Evolutionary conservation across 2,113 vertebrate genomes (phyloP), one percentile per base, ranked within the genome.

Genomic region (Monopterus albus): DNA sequence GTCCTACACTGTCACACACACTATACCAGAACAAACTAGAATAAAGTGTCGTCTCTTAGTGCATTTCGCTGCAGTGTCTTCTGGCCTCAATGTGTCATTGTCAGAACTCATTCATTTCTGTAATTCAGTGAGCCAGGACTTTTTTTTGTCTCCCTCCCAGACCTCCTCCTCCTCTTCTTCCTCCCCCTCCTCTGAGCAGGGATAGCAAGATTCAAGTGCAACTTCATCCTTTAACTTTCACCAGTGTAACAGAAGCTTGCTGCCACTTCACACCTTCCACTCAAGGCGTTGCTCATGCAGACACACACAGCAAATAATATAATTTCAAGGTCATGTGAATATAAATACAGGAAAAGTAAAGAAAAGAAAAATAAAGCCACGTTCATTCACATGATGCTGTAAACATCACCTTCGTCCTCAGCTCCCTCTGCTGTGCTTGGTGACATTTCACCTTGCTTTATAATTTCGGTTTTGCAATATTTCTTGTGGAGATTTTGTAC

Each of bases 351-450:
- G 23, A 14, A 33, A 57, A 6, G 20, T n/a, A n/a, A n/a, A n/a
- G n/a, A n/a, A n/a, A n/a, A 60, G 57, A 18, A 81, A 74, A 87
- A 49, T 57, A 55, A 87, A 88, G 85, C 72, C 81, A 78, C 78
- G 20, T 72, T 79, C 80, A 82, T 63, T 75, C 79, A 64, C 67
- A 52, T 72, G 21, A 58, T 15, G 28, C 73, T 73, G 76, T 15
- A 81, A 83, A 81, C 63, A 53, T 55, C 83, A 40, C 51, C 52
- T 49, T 55, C 62, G 33, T 60, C 53, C 25, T 52, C 35, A 20
- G 55, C 73, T 60, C 69, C 40, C 81, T 75, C 81, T 42, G 60
- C 78, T 91, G 87, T 91, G 89, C 90, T 91, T 61, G 69, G 71
- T 77, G 71, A 76, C 72, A 0, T 58, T 73, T 87, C 78, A 73